Evolutionary conservation across 2,797 vertebrate genomes (phyloP).

Genomic region (Leuciscus waleckii): DNA sequence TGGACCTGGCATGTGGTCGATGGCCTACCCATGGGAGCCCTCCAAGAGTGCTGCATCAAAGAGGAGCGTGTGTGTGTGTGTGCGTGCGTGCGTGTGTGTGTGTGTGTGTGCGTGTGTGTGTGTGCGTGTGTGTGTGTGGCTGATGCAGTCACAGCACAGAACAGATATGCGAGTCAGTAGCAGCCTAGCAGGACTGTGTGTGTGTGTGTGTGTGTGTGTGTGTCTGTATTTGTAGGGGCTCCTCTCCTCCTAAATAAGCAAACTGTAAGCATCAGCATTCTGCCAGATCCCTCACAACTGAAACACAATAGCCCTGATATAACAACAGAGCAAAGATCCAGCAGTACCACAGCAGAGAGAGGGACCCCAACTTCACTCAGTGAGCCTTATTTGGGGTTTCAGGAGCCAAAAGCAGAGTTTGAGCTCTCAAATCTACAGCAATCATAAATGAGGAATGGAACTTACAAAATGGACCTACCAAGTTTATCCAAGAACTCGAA

Average conservation of each 20-base stretch:
- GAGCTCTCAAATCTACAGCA: background rate
- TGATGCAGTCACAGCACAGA: too few relatives aligned
- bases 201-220: constrained; percentile 20
- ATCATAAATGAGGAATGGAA: background rate
- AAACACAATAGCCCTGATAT: constrained; percentile 71
- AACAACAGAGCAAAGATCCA: constrained; percentile 73
- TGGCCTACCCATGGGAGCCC: background rate
- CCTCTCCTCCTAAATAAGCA: constrained; percentile 50
- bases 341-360: constrained; percentile 64
- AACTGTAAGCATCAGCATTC: constrained; percentile 79
- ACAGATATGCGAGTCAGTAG: too few relatives aligned
- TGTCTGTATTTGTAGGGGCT: constrained; percentile 37
- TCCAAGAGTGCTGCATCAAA: constrained; percentile 10
- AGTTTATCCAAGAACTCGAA: background rate
- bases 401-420: background rate
- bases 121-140: constrained; percentile 8
- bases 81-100: constrained; percentile 24
- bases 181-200: too few relatives aligned
- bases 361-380: constrained; percentile 22
- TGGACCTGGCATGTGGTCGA: constrained; percentile 5
- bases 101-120: constrained; percentile 17
- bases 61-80: constrained; percentile 7
- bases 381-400: constrained; percentile 11
- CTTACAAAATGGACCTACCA: background rate
- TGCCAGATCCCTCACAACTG: constrained; percentile 64